Percentiles rank a stretch among this genome's conserved stretches.
These are phyloP conservation scores for Limulus polyphemus DNA, from an alignment of 2,888 invertebrate genomes.

Conservation along the genomic window DNA sequence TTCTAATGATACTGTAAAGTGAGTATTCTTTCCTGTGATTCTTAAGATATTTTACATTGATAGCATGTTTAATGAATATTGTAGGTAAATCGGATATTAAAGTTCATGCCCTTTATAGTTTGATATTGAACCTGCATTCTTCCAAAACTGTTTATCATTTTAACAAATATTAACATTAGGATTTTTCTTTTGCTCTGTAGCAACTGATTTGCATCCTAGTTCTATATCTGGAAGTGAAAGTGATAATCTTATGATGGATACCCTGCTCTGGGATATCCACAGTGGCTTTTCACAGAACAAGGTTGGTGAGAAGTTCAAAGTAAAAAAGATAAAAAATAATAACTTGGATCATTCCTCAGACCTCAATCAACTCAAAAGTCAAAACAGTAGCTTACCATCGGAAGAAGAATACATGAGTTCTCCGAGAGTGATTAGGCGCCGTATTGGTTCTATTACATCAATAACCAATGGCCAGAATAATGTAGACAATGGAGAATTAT, in stretches of 20 bases:
- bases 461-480: constrained; percentile 3
- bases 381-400: constrained; percentile 36
- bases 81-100: no score
- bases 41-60: no score
- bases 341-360: constrained; percentile 29
- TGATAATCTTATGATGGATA: constrained; percentile 52
- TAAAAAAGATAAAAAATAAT: constrained; percentile 16
- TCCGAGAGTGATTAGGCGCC: constrained; percentile 51
- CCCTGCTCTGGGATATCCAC: constrained; percentile 58
- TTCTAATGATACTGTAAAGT: no score
- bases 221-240: constrained; percentile 15
- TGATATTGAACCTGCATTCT: no score
- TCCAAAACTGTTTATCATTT: no score
- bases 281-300: constrained; percentile 39
- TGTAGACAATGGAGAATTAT: constrained; percentile 25
- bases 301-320: constrained; percentile 6
- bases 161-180: no score
- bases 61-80: no score
- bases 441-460: constrained; percentile 46
- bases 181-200: no score
- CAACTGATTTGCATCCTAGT: not conserved
- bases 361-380: constrained; percentile 19
- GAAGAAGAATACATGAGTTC: constrained; percentile 55
- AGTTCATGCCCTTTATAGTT: no score
- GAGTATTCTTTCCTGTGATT: no score